Base-by-base conservation (phyloP, 2,888 invertebrate species). In the Macaria notata region DNA sequence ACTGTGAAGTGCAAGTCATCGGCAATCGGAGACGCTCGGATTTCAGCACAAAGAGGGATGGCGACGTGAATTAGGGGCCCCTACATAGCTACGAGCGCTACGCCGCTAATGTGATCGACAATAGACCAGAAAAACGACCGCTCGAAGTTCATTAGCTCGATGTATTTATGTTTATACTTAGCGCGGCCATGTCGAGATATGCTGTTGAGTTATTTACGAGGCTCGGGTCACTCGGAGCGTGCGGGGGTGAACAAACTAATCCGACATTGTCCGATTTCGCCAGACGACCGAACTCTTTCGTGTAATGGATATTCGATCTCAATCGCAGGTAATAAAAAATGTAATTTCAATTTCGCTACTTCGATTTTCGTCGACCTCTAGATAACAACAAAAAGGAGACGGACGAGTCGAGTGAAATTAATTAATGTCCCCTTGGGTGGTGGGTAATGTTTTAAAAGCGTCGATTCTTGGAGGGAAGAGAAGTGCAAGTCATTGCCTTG, bases 1-100 rank as follows among this genome's bases (percentile, higher is more conserved):
- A 75, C 77, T 72, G 72, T 72, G 76, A 88, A 84, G 68, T 81
- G 88, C 87, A 84, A 89, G 89, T 90, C 90, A 89, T 76, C 75
- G 75, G 81, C 83, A 86, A 86, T 85, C 83, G 80, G 75, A 77
- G 77, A 77, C 74, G 78, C 77, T 84, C 79, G 78, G 84, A 81
- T 86, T 88, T 86, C 82, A 80, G 78, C 77, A 83, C 83, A 86
- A 86, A 83, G 76, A 73, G 76, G 75, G 80, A 69, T 74, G 75
- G 78, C 38, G 56, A 66, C 63, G 62, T 70, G 75, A 76, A 79
- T 77, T 79, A 79, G 75, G 75, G 77, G 73, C 74, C 73, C 54
- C 48, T 39, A 56, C 48, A 61, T 39, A 55, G 52, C 54, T 57
- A 57, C 73, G 66, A 69, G 62, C 62, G 52, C 65, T 59, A 56